Conservation (phyloP, 1,140 invertebrate species). For the Ceratina australensis region DNA sequence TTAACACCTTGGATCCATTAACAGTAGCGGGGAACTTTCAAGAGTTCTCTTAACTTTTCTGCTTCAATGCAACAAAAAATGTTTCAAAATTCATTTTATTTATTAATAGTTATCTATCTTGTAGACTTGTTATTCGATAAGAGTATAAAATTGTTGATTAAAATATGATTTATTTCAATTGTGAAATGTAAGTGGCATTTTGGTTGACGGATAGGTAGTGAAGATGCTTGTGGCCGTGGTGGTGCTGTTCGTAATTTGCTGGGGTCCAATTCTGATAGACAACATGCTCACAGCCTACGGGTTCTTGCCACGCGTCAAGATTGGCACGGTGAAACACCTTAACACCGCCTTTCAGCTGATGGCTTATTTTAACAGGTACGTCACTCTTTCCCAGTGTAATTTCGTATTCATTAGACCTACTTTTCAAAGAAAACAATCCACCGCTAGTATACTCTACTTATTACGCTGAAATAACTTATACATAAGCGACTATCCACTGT, state of each 20-base stretch:
- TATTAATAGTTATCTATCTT: no score
- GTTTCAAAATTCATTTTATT: no score
- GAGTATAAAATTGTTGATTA: no score
- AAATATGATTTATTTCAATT: no score
- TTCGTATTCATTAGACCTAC: not conserved
- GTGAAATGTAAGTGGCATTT: not conserved
- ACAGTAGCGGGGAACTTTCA: no score
- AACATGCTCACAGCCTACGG: conserved; percentile 84
- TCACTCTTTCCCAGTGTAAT: no score
- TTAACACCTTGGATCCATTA: no score
- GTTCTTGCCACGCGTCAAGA: conserved; percentile 79
- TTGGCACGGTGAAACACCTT: conserved; percentile 82
- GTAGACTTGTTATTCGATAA: no score
- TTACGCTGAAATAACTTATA: not conserved
- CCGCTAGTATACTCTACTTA: not conserved
- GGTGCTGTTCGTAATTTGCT: conserved; percentile 85
- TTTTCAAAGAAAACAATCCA: not conserved
- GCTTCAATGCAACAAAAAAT: no score
- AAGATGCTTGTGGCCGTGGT: conserved; percentile 87
- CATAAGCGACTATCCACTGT: no score
- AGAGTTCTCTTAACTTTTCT: no score
- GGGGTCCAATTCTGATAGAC: conserved; percentile 84
- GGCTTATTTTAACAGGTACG: conserved; percentile 85
- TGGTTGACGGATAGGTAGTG: conserved; percentile 80
- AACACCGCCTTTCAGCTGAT: conserved; percentile 83